Evolutionary conservation across 1,140 invertebrate species (phyloP).

Genomic region (Panagrolaimus sp.): DNA sequence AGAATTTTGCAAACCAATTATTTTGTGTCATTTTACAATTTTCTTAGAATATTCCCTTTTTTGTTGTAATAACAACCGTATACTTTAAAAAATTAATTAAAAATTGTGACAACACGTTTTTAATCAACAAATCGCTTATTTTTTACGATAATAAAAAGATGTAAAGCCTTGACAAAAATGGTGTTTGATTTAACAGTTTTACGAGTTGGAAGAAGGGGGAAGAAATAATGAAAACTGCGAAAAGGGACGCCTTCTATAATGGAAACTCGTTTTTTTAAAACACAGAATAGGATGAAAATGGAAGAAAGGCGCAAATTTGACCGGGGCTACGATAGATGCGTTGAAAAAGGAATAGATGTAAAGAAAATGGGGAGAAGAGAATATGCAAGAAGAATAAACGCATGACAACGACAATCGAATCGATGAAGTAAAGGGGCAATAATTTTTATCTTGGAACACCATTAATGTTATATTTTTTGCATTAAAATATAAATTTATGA

Average conservation of each 20-base stretch:
- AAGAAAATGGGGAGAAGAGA: background rate
- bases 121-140: background rate
- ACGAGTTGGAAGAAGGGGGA: background rate
- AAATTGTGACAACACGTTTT: background rate
- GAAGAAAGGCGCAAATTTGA: background rate
- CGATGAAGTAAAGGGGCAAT: no score
- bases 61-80: background rate
- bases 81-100: slow-evolving; percentile 5
- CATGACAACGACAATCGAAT: no score
- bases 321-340: slow-evolving; percentile 11
- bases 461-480: no score
- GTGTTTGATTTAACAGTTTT: no score
- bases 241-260: slow-evolving; percentile 12
- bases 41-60: no score
- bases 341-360: background rate
- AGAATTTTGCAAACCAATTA: background rate
- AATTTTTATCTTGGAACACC: no score
- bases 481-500: no score
- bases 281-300: no score
- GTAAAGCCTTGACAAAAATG: no score
- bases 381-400: no score
- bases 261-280: slow-evolving; percentile 9
- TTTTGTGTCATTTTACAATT: no score
- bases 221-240: slow-evolving; percentile 7
- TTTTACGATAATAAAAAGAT: no score